phyloP scores from a whole-genome alignment of 2,797 vertebrate genomes.

The Botia almorhae region DNA sequence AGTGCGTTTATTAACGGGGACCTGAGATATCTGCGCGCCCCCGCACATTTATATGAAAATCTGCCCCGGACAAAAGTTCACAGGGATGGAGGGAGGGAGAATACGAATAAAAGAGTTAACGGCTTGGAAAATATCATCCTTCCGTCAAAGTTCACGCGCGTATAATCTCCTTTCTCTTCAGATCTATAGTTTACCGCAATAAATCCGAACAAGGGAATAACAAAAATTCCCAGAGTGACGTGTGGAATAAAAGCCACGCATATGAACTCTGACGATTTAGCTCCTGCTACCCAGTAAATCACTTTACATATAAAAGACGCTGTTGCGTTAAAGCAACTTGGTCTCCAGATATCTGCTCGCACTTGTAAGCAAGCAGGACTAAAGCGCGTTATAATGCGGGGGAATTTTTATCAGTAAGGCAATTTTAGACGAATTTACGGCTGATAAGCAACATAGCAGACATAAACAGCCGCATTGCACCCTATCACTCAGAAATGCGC shows the following conservation, averaged over 20 bases:
- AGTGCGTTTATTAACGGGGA: neutral
- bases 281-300: slow-evolving; percentile 57
- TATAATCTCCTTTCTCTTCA: slow-evolving; percentile 71
- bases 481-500: slow-evolving; percentile 40
- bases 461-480: slow-evolving; percentile 48
- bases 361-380: slow-evolving; percentile 28
- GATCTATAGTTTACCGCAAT: slow-evolving; percentile 75
- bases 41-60: slow-evolving; percentile 34
- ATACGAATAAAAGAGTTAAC: slow-evolving; percentile 57
- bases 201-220: slow-evolving; percentile 66
- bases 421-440: slow-evolving; percentile 43
- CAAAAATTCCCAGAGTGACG: slow-evolving; percentile 67
- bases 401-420: slow-evolving; percentile 30
- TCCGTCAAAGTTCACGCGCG: slow-evolving; percentile 68
- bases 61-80: slow-evolving; percentile 20
- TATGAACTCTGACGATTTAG: slow-evolving; percentile 48
- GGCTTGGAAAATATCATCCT: slow-evolving; percentile 61
- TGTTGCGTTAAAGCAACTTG: slow-evolving; percentile 9
- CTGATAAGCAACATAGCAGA: slow-evolving; percentile 47
- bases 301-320: slow-evolving; percentile 41
- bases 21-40: neutral
- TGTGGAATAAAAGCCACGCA: slow-evolving; percentile 67
- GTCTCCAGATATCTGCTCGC: slow-evolving; percentile 25
- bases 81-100: slow-evolving; percentile 3
- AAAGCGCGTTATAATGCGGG: slow-evolving; percentile 19